Base-by-base conservation (phyloP, 2,888 invertebrate genomes). In the Microctonus aethiopoides region DNA sequence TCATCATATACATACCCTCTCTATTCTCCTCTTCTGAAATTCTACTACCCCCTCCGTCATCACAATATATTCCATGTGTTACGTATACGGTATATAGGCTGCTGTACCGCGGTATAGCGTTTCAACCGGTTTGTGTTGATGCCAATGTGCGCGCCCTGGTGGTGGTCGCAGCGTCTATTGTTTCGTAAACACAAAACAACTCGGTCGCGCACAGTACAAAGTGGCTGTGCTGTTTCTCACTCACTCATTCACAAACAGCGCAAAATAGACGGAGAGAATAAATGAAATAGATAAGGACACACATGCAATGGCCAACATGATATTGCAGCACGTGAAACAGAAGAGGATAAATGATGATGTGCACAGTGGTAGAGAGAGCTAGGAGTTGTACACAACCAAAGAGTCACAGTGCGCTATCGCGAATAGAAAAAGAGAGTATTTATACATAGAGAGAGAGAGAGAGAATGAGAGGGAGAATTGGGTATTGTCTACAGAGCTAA, bases 401-500 rank as follows among this genome's bases (percentile, higher is more conserved):
- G 54, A 41, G 56, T 62, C 32, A 56, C 22, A 59, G 63, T 51
- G 54, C 46, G 57, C 46, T 16, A 62, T 54, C 63, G 61, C 67
- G n/a, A n/a, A 66, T 46, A 51, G 39, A 24, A 9, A 52, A 39
- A 29, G 46, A 57, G 29, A 54, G 67, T 39, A 57, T 60, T 51
- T 22, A 34, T n/a, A n/a, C n/a, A n/a, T n/a, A 59, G 63, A 39
- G 57, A 74, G 74, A 74, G 71, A 73, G 73, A 72, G 64, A 54
- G 65, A 74, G 74, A 74, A 71, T 73, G 73, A 72, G 64, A 54
- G 65, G 65, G 68, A 70, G 29, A 72, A 73, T 76, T 80, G 81
- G 83, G 84, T 83, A 86, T 86, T 86, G 86, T 86, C 85, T 86
- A 84, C 84, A 79, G 83, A 85, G 85, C 85, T 86, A 86, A 86